Conservation (phyloP, 2,888 invertebrate species). For the Pyrrhosoma nymphula region DNA sequence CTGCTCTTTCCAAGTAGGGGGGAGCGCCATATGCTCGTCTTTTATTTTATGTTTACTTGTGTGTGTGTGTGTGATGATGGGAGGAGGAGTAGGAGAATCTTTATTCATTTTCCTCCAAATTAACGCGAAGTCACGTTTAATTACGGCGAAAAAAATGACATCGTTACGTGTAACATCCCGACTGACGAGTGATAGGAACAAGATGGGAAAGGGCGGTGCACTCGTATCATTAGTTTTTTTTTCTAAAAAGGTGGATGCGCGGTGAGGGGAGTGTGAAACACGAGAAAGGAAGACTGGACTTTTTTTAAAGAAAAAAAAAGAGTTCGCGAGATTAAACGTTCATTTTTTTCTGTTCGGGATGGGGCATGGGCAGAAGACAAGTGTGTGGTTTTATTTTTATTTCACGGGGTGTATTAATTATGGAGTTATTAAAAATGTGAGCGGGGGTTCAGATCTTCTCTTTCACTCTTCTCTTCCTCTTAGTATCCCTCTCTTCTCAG, state of each 20-base stretch:
- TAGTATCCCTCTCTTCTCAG: not conserved
- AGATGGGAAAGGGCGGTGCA: not conserved
- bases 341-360: not conserved
- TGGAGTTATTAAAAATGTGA: conserved; percentile 58
- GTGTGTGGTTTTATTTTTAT: not conserved
- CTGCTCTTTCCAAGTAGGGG: not conserved
- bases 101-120: conserved; percentile 46
- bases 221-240: not conserved
- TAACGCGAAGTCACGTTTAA: conserved; percentile 66
- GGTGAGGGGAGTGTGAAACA: not conserved
- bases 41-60: not conserved
- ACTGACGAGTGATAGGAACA: conserved; percentile 26
- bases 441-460: not conserved
- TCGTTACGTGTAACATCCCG: conserved; percentile 33
- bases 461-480: not conserved
- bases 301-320: not conserved
- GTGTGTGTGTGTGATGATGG: not conserved
- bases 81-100: not conserved
- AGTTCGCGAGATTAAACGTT: not conserved
- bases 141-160: conserved; percentile 51
- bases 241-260: not conserved
- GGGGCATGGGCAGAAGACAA: not conserved
- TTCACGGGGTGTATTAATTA: conserved; percentile 34
- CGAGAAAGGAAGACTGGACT: not conserved
- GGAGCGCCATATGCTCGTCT: conserved; percentile 9